Conservation (phyloP, 2,888 invertebrate genomes). For the Hemaris fuciformis region DNA sequence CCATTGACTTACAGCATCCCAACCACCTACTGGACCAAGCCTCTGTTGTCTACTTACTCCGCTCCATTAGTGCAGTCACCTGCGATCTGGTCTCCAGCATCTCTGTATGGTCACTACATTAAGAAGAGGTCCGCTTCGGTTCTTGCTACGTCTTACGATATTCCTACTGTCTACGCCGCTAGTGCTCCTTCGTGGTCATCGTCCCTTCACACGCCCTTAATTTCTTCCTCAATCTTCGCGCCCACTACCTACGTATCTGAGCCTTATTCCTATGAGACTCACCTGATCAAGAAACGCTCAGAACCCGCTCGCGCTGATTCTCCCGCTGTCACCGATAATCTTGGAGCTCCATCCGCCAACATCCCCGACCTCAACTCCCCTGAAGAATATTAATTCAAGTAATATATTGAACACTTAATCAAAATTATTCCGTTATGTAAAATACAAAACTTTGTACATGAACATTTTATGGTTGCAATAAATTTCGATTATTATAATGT, state of each 20-base stretch:
- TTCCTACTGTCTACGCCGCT: not conserved
- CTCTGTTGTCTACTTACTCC: not conserved
- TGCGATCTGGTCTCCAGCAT: not conserved
- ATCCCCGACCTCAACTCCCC: not conserved
- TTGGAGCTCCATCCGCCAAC: not conserved
- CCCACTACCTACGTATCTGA: not conserved
- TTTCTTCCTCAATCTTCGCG: not conserved
- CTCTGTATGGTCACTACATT: not conserved
- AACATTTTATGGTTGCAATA: not conserved
- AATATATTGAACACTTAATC: not conserved
- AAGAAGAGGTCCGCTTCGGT: conserved; percentile 5
- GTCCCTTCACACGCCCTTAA: not conserved
- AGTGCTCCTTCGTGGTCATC: not conserved
- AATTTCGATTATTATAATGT: not conserved
- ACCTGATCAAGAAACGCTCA: not conserved
- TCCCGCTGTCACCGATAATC: not conserved
- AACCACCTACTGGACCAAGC: not conserved
- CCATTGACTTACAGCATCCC: not conserved
- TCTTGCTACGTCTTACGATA: not conserved
- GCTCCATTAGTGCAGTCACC: not conserved
- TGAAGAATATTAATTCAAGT: not conserved
- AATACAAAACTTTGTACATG: not conserved
- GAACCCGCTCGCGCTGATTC: no score
- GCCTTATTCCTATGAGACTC: not conserved
- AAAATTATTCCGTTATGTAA: not conserved